phyloP scores from a whole-genome alignment of 2,888 invertebrate species.

The Eupithecia dodoneata region DNA sequence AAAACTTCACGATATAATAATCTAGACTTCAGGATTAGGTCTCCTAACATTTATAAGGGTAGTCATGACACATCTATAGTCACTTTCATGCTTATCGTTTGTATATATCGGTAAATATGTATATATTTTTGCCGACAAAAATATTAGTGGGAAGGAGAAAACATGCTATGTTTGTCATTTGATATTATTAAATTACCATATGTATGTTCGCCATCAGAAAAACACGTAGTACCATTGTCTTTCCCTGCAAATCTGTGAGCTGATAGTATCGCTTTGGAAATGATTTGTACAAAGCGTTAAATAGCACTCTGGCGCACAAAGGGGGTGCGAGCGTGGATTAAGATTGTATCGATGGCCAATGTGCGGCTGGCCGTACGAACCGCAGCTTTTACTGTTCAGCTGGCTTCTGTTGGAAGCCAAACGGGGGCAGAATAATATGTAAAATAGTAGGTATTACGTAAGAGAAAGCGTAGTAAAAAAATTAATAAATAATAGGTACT shows the following conservation, averaged over 20 bases:
- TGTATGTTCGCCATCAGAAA: neutral
- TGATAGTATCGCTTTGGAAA: conserved; percentile 36
- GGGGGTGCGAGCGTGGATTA: conserved; percentile 66
- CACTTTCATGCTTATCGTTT: neutral
- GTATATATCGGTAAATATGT: too few relatives aligned
- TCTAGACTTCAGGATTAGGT: too few relatives aligned
- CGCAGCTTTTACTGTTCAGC: conserved; percentile 10
- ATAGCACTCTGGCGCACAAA: conserved; percentile 49
- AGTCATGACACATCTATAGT: too few relatives aligned
- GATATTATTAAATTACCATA: neutral
- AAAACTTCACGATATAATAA: neutral
- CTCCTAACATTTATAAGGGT: too few relatives aligned
- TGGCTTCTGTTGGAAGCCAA: conserved; percentile 11
- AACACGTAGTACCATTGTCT: conserved; percentile 19
- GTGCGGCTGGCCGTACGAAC: conserved; percentile 51
- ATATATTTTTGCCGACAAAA: neutral
- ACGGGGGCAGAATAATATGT: neutral
- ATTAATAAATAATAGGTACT: too few relatives aligned
- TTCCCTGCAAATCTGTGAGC: conserved; percentile 22
- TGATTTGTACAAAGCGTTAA: conserved; percentile 43
- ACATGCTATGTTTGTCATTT: neutral
- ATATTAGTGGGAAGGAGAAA: neutral
- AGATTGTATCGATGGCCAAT: conserved; percentile 74
- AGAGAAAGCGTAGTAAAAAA: too few relatives aligned
- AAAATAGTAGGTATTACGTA: too few relatives aligned